Evolutionary conservation across 64 coral and sea anemone species (phyloP).

Genomic region (Stylophora pistillata): DNA sequence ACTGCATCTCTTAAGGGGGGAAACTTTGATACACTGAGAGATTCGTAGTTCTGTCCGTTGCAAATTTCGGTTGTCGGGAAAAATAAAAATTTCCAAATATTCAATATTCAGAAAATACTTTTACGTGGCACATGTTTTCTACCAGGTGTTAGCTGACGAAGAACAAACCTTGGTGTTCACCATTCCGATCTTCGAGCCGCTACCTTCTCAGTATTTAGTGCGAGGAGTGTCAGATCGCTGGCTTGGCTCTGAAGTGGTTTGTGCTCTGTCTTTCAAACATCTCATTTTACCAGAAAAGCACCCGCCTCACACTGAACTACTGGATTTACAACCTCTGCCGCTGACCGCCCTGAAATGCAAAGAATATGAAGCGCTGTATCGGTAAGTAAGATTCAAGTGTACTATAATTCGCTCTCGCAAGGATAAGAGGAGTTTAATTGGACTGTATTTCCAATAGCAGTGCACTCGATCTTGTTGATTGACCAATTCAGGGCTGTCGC

Average conservation of each 20-base stretch:
- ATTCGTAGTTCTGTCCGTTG: too few relatives aligned
- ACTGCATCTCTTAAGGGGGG: too few relatives aligned
- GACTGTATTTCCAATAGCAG: too few relatives aligned
- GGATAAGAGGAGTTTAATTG: too few relatives aligned
- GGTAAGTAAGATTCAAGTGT: background rate
- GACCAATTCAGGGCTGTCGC: too few relatives aligned
- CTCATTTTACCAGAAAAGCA: constrained; percentile 93
- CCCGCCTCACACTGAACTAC: constrained; percentile 93
- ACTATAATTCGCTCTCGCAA: too few relatives aligned
- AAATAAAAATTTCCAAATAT: too few relatives aligned
- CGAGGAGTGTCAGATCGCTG: constrained; percentile 92
- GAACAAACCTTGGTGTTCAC: constrained; percentile 87
- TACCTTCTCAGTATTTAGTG: constrained; percentile 92
- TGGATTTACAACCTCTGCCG: constrained; percentile 94
- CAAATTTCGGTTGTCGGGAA: too few relatives aligned
- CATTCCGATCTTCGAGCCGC: constrained; percentile 96
- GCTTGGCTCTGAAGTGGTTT: constrained; percentile 89
- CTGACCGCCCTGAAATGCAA: constrained; percentile 77
- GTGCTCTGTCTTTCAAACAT: constrained; percentile 95
- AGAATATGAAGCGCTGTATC: constrained; percentile 78
- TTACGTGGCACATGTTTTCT: background rate
- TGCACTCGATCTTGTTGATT: too few relatives aligned
- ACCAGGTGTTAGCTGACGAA: constrained; percentile 77
- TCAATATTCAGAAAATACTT: too few relatives aligned
- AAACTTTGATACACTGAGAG: too few relatives aligned